Evolutionary conservation across 2,113 vertebrate genomes (phyloP).

Genomic region (Microcebus tavaratra): DNA sequence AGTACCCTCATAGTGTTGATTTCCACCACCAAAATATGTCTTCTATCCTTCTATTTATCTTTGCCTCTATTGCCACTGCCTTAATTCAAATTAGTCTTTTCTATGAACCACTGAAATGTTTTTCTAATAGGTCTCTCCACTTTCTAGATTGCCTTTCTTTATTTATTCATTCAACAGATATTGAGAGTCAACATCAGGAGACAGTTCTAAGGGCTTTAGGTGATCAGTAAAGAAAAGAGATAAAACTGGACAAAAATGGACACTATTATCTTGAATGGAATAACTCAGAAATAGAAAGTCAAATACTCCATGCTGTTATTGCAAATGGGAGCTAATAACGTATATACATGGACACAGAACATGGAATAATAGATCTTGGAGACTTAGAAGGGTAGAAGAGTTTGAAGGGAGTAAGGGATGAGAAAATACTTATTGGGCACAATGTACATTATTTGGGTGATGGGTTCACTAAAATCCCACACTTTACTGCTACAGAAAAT

Average conservation of each 20-base stretch:
- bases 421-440: no score
- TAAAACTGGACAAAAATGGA: neutral
- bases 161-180: neutral
- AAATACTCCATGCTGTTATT: no score
- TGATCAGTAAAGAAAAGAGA: neutral
- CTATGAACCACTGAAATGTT: neutral
- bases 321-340: no score
- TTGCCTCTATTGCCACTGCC: neutral
- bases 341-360: no score
- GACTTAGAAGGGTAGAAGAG: no score
- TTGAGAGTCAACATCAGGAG: neutral
- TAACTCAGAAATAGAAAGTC: no score
- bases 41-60: neutral
- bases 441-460: no score
- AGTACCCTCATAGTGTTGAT: neutral
- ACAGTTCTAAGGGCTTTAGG: neutral
- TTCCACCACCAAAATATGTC: neutral
- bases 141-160: neutral
- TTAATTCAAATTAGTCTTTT: neutral
- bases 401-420: neutral
- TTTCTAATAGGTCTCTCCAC: neutral
- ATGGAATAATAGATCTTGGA: no score
- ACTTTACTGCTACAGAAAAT: no score
- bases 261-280: no score
- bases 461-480: no score